Conservation (phyloP, 2,888 invertebrate species). For the Hanleya hanleyi region DNA sequence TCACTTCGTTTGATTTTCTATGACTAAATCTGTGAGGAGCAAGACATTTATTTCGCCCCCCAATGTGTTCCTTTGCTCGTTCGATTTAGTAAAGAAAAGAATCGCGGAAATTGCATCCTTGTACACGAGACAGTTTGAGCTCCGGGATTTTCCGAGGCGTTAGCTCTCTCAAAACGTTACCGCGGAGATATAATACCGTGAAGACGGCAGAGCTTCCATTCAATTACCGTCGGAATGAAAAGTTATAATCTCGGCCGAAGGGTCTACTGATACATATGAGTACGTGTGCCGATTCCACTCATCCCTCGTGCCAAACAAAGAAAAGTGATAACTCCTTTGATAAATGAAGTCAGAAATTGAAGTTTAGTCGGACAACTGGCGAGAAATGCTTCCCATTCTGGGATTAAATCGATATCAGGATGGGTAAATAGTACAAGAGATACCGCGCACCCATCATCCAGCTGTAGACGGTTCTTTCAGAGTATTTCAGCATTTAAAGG, state of each 20-base stretch:
- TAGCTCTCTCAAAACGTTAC: neutral
- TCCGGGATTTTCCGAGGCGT: neutral
- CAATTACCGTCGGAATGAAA: neutral
- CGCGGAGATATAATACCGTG: neutral
- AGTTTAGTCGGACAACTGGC: slow-evolving; percentile 2
- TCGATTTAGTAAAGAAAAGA: neutral
- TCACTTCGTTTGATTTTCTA: neutral
- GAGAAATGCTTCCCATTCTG: neutral
- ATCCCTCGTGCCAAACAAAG: neutral
- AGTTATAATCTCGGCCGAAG: neutral
- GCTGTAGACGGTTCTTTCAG: neutral
- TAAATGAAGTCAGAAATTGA: slow-evolving; percentile 9
- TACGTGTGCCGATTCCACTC: neutral
- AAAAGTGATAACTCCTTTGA: slow-evolving; percentile 2
- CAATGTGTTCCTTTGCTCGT: neutral
- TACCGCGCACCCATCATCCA: neutral
- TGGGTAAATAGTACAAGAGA: neutral
- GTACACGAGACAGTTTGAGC: neutral
- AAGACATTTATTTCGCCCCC: neutral
- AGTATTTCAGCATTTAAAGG: neutral
- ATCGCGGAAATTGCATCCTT: slow-evolving; percentile 6
- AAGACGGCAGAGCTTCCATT: neutral
- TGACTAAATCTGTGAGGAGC: no score
- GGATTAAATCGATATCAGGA: neutral
- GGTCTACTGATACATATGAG: neutral